phyloP scores from a whole-genome alignment of 2,888 invertebrate species.

The Taenaris catops region DNA sequence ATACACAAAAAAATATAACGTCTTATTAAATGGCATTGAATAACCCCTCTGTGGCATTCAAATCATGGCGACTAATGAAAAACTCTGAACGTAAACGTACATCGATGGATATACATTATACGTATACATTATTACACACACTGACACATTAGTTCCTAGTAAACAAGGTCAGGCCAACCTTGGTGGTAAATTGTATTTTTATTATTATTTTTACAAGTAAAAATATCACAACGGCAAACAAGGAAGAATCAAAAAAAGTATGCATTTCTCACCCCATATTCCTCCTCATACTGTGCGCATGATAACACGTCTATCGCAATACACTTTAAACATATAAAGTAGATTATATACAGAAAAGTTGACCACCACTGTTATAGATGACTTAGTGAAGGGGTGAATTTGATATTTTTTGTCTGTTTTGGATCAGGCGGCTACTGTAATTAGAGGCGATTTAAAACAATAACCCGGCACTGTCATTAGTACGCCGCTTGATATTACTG shows the following conservation, averaged over 20 bases:
- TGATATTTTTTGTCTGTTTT: slow-evolving; percentile 46
- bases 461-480: slow-evolving; percentile 67
- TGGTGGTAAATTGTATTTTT: slow-evolving; percentile 58
- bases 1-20: not conserved
- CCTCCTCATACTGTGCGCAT: too few relatives aligned
- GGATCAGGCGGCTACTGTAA: slow-evolving; percentile 46
- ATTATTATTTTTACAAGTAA: slow-evolving; percentile 60
- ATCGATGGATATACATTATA: slow-evolving; percentile 35
- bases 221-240: slow-evolving; percentile 62
- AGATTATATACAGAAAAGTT: too few relatives aligned
- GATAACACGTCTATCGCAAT: too few relatives aligned
- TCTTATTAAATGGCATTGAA: not conserved
- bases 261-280: too few relatives aligned
- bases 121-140: slow-evolving; percentile 40
- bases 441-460: slow-evolving; percentile 77
- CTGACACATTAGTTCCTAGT: slow-evolving; percentile 58
- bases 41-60: slow-evolving; percentile 12
- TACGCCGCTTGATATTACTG: slow-evolving; percentile 47
- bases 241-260: too few relatives aligned
- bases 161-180: slow-evolving; percentile 68
- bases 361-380: too few relatives aligned
- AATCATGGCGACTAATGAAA: slow-evolving; percentile 17
- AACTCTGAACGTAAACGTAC: slow-evolving; percentile 24
- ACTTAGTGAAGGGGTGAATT: slow-evolving; percentile 62
- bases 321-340: too few relatives aligned